These are phyloP conservation scores for Cyprinodon tularosa DNA, from an alignment of 2,113 vertebrate genomes.

Conservation along the genomic window DNA sequence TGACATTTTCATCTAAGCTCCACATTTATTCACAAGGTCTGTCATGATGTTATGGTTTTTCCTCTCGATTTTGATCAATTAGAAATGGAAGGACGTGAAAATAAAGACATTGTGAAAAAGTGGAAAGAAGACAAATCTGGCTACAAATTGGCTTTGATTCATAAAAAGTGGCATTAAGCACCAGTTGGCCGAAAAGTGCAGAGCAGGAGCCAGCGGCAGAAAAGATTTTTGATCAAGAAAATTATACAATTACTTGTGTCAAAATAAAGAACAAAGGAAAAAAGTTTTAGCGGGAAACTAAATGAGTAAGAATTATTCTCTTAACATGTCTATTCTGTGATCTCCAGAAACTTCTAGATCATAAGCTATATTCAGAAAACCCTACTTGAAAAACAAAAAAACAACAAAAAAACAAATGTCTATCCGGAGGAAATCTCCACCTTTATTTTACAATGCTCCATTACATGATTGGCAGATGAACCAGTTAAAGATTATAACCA, in stretches of 20 bases:
- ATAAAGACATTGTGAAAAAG: neutral
- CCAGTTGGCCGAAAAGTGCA: neutral
- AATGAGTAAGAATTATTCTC: neutral
- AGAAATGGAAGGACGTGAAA: constrained; percentile 15
- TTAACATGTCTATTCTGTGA: neutral
- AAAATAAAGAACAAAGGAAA: neutral
- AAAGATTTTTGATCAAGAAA: neutral
- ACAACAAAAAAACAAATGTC: too few species aligned
- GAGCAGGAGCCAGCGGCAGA: neutral
- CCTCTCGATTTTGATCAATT: constrained; percentile 44
- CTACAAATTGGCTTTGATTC: constrained; percentile 1
- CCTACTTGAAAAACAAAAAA: too few species aligned
- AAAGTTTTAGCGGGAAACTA: neutral
- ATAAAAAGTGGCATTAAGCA: neutral
- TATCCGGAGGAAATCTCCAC: too few species aligned
- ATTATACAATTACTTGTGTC: neutral
- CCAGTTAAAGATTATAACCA: too few species aligned
- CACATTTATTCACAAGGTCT: constrained; percentile 49
- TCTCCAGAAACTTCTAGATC: too few species aligned
- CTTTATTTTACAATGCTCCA: too few species aligned
- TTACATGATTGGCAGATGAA: too few species aligned
- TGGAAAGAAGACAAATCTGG: constrained; percentile 25
- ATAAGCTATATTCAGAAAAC: too few species aligned
- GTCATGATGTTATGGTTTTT: constrained; percentile 46
- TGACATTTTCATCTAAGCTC: constrained; percentile 57